These are phyloP conservation scores for Brachyrhaphis roseni DNA, from an alignment of 2,797 vertebrate genomes.

Conservation along the genomic window DNA sequence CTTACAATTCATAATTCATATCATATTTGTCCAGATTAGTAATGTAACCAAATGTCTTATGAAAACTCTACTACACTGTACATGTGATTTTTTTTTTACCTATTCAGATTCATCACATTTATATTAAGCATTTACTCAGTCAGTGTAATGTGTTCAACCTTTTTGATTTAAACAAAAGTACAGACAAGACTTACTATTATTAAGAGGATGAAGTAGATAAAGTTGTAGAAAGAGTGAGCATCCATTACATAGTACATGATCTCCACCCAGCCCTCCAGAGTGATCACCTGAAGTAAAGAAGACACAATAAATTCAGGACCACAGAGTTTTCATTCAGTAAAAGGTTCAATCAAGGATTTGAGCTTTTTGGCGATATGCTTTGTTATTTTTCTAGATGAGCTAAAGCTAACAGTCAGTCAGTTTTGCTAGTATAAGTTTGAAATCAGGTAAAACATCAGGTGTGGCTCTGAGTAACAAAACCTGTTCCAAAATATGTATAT, in stretches of 20 bases:
- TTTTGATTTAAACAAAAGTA: neutral
- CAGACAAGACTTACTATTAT: conserved; percentile 91
- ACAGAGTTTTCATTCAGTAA: neutral
- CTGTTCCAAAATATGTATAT: no score
- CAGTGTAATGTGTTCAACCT: neutral
- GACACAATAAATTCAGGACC: neutral
- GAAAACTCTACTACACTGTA: neutral
- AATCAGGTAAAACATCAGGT: neutral
- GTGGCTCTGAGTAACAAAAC: no score
- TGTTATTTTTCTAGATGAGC: neutral
- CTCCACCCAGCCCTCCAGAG: conserved; percentile 98
- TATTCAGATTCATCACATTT: neutral
- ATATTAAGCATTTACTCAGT: neutral
- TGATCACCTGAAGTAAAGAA: conserved; percentile 87
- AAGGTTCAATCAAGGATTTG: neutral
- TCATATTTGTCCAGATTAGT: neutral
- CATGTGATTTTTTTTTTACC: neutral
- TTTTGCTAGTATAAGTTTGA: neutral
- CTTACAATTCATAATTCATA: neutral
- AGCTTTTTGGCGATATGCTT: neutral
- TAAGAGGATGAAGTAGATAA: conserved; percentile 98
- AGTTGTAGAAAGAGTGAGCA: conserved; percentile 99
- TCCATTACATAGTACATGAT: conserved; percentile 99
- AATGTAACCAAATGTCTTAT: neutral
- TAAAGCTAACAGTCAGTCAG: neutral